Evolutionary conservation across 2,113 vertebrate species (phyloP), one percentile per base, ranked within the genome.

Genomic region (Callopanchax toddi): DNA sequence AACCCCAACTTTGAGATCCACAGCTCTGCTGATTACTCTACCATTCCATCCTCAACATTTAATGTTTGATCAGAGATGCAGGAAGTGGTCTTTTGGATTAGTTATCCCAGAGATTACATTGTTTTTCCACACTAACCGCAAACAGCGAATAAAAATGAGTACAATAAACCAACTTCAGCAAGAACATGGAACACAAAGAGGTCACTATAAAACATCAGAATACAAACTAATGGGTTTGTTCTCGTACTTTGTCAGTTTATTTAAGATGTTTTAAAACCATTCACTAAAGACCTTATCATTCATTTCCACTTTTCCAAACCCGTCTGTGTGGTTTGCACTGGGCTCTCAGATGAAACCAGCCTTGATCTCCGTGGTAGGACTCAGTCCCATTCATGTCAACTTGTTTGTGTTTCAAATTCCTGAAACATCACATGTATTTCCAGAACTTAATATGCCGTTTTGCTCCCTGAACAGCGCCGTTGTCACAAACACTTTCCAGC

Each of bases 401-500:
- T n/a, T 20, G 13, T 57, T 12, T 71, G 62, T 76, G 53, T 69
- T 43, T 49, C n/a, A 52, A 6, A 49, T 62, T 43, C 34, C 56
- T 63, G 22, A 68, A 65, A 62, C 58, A 50, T 60, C 50, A 23
- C 60, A 36, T 67, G 50, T 50, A 46, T 58, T 32, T 67, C 26
- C 15, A 18, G 36, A 65, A 73, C 59, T 65, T 29, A 67, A 61
- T 65, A 51, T 50, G n/a, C 42, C 62, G 49, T 60, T 52, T 56
- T 45, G 22, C 36, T 79, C 29, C 61, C 50, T 12, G 50, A 45
- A 77, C 59, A 57, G 64, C 70, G 71, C 46, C 73, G 52, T 48
- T 70, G 57, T 60, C 37, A 22, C 45, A 65, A 89, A 77, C 46
- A 56, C 43, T 62, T 60, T 69, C 59, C 62, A 56, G 11, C 6